Conservation (phyloP, 64 coral and sea anemone species). For the Montipora cactus region DNA sequence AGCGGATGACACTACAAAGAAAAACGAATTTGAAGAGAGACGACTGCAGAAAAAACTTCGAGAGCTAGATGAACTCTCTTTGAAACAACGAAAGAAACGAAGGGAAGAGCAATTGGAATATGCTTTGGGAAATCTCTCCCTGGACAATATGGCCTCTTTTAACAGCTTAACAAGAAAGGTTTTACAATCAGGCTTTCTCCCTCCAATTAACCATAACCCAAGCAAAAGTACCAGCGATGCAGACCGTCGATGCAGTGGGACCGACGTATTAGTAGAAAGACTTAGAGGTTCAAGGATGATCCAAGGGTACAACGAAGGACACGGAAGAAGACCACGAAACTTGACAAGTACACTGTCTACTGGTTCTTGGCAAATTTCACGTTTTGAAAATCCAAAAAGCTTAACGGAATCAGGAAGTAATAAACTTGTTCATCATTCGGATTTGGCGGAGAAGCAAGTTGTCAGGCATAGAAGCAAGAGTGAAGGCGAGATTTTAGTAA, state of each 20-base stretch:
- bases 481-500: background rate
- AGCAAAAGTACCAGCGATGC: background rate
- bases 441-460: no score
- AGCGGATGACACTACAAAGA: constrained; percentile 40
- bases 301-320: background rate
- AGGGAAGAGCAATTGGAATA: constrained; percentile 19
- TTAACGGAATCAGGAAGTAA: background rate
- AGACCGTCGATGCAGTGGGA: no score
- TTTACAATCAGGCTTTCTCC: constrained; percentile 29
- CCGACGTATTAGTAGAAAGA: constrained; percentile 10
- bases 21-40: constrained; percentile 28
- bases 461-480: no score
- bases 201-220: constrained; percentile 3
- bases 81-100: constrained; percentile 32
- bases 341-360: constrained; percentile 23
- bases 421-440: background rate
- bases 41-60: constrained; percentile 9
- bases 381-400: background rate
- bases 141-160: constrained; percentile 6
- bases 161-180: constrained; percentile 35
- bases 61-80: background rate
- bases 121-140: constrained; percentile 14
- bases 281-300: constrained; percentile 16
- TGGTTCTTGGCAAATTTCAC: background rate
- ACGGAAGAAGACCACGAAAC: background rate